Evolutionary conservation across 2,113 vertebrate species (phyloP), one percentile per base, ranked within the genome.

Genomic region (Larimichthys crocea): DNA sequence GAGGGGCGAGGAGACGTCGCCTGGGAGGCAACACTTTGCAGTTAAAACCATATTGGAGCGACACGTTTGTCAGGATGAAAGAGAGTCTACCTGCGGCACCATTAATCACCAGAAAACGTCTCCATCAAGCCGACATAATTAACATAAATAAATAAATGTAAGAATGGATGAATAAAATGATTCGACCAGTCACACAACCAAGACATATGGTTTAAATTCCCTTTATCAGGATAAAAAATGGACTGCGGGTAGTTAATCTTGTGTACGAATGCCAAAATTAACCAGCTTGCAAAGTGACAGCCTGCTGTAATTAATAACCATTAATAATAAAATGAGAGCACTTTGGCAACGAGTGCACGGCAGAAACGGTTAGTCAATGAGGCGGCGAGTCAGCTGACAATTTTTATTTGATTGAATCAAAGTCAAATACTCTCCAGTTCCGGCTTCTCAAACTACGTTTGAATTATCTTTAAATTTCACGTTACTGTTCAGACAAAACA

Each of bases 91-190:
- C 15, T 14, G 46, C 79, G 59, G 83, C 55, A 0, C 29, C 83
- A 67, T 90, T 85, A 74, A 85, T 89, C 88, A 88, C 35, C 42
- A 2, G 56, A 46, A 66, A 74, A 74, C 56, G 9, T 76, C 84
- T 75, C 52, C 61, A 74, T 65, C 80, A 74, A 20, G 19, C 42
- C 17, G 17, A 52, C 24, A 1, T 14, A 26, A 85, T 77, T 53
- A 78, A 65, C 74, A 79, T 69, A 72, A 53, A 73, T 31, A 29
- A 60, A 73, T 31, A 29, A 61, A 56, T 3, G n/a, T 8, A 12
- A 46, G 40, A 60, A 56, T 11, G 48, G 35, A 56, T 29, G 12
- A 46, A 44, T 8, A 14, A 16, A 40, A 55, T 24, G 0, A 66
- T 46, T 1, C 11, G 42, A 64, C 29, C 1, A 10, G 60, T 50